Evolutionary conservation across 2,888 invertebrate species (phyloP), one percentile per base, ranked within the genome.

Genomic region (Autographa pulchrina): DNA sequence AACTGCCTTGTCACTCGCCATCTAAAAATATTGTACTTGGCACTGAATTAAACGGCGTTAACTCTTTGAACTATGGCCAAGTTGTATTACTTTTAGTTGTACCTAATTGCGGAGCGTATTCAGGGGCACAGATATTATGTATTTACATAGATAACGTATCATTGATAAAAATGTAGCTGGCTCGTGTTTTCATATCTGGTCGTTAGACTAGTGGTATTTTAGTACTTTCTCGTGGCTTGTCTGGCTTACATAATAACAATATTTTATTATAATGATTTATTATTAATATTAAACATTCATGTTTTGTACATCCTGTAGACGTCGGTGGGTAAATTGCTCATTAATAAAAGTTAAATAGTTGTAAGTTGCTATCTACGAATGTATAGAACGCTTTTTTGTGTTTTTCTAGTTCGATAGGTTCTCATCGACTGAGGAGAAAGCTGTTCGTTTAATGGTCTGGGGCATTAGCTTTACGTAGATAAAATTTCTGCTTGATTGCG

Each of bases 11-110:
- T 92, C 92, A 92, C 89, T 87, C 86, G 73, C 81, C 86, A 83
- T 90, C 93, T 92, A 92, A 92, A 94, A 92, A 94, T 94, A 94
- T 92, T 93, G 90, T 91, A 91, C 92, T 94, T 94, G 94, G 94
- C 94, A 94, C 92, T 90, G 90, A 90, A 91, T 89, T 89, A 89
- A 88, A 88, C 90, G 91, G 89, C 92, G 90, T 90, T 92, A 89
- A 90, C 92, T 90, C 90, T 94, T 93, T 94, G 94, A 94, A 91
- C 89, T 89, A 86, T 84, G 84, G 93, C 94, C 94, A 94, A 94
- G 76, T 87, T 85, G 83, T 77, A 74, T 76, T 77, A 79, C 75
- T 80, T 81, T 80, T 65, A 78, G 65, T 74, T 72, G 65, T 71
- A 56, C 25, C 54, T 56, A 68, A 75, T 84, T 76, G 74, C 74